Percentiles rank a stretch among this genome's conserved stretches.
phyloP scores from a whole-genome alignment of 2,113 vertebrate genomes.

The Amblyornis subalaris region DNA sequence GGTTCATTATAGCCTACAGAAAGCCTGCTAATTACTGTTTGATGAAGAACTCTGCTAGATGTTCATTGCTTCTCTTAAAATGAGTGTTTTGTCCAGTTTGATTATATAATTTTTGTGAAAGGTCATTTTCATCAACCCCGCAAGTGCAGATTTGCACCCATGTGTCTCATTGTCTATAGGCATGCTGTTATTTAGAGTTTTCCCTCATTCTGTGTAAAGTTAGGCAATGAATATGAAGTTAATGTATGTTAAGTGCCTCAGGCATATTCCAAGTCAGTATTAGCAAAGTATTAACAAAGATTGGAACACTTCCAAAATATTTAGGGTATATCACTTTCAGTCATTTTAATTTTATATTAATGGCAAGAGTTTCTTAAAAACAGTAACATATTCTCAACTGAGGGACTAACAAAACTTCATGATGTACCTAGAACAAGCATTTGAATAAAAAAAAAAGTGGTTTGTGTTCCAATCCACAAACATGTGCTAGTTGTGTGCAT shows the following conservation, averaged over 20 bases:
- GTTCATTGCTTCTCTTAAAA: neutral
- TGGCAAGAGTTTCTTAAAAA: slow-evolving; percentile 40
- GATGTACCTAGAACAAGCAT: neutral
- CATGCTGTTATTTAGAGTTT: slow-evolving; percentile 59
- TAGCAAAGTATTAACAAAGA: slow-evolving; percentile 51
- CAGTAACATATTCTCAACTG: neutral
- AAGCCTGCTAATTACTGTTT: neutral
- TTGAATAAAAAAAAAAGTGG: neutral
- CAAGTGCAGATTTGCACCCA: neutral
- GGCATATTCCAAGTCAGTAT: slow-evolving; percentile 58
- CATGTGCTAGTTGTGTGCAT: neutral
- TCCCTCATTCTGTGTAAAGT: slow-evolving; percentile 51
- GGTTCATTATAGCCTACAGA: neutral
- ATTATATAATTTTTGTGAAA: slow-evolving; percentile 33
- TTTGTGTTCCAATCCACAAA: neutral
- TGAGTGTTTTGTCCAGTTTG: neutral
- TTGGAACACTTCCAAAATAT: slow-evolving; percentile 60
- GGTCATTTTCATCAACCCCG: slow-evolving; percentile 59
- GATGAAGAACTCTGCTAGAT: neutral
- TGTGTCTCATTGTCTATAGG: slow-evolving; percentile 20
- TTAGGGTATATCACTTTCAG: slow-evolving; percentile 54
- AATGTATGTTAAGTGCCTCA: slow-evolving; percentile 54
- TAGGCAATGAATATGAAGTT: slow-evolving; percentile 45
- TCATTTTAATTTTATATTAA: slow-evolving; percentile 67
- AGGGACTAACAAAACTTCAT: slow-evolving; percentile 17